Base-by-base conservation (phyloP, 2,888 invertebrate genomes). In the Pocota personata region DNA sequence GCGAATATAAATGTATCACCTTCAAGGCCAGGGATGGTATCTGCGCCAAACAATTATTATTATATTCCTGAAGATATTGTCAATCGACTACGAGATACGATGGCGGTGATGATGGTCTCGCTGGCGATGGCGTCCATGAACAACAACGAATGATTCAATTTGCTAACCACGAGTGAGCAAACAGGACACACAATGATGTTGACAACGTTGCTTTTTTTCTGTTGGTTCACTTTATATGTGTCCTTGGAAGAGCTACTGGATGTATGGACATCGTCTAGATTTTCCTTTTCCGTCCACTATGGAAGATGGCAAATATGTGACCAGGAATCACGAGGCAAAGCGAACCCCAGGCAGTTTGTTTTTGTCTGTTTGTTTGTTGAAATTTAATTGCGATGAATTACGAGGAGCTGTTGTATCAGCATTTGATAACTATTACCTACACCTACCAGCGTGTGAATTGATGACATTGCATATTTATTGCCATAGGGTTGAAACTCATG, bases 371-470 rank as follows among this genome's bases (percentile, higher is more conserved):
- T 82, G 52, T 58, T 77, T 79, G 83, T 86, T 67, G 43, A 67
- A 86, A 86, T 82, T 86, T 86, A 86, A 86, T 86, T 86, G 84
- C 71, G 76, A 86, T 67, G 72, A 82, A 86, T 72, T 80, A 76
- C 46, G 52, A 30, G 55, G 35, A 58, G 69, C 21, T 55, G 64
- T 58, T 55, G 67, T 40, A 64, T 58, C 69, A 75, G 40, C 75
- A 58, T 48, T 57, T 52, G 66, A 48, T 35, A 37, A 58, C 72
- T 16, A 16, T 72, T 32, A 50, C 71, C 30, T 72, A 66, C 46
- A 55, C 69, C 57, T 57, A 35, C 10, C 40, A 10, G 35, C n/a
- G 66, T 43, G 66, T 76, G 77, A 67, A 77, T 79, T 84, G 80
- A 84, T 82, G 86, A 86, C 62, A 82, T 40, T 80, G 79, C 67